Evolutionary conservation across 1,140 invertebrate species (phyloP).

Genomic region (Brachionus plicatilis): DNA sequence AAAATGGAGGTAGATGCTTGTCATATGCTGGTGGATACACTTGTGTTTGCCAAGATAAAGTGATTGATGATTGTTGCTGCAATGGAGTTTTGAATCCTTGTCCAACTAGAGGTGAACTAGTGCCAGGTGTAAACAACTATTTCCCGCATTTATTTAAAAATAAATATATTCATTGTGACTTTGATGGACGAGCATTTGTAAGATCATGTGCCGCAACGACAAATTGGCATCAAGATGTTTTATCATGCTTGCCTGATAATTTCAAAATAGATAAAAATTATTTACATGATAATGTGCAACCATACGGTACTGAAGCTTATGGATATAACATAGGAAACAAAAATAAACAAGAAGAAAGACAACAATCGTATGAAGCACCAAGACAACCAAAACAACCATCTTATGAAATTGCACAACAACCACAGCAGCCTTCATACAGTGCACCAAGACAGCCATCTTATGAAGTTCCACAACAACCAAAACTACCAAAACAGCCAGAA

Average conservation of each 20-base stretch:
- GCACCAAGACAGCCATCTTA: background rate
- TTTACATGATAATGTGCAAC: background rate
- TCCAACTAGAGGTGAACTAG: background rate
- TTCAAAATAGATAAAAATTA: background rate
- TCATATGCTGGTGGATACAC: constrained; percentile 36
- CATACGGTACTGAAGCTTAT: constrained; percentile 14
- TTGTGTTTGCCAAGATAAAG: constrained; percentile 29
- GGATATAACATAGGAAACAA: background rate
- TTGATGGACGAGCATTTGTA: constrained; percentile 37
- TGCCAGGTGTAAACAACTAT: constrained; percentile 38
- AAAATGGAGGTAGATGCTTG: constrained; percentile 39
- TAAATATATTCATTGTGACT: constrained; percentile 41
- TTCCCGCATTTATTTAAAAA: background rate
- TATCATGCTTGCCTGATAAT: constrained; percentile 30
- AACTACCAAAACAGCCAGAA: background rate
- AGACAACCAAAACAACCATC: too few species aligned
- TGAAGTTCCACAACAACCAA: too few species aligned
- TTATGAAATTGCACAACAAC: background rate
- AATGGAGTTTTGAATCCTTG: constrained; percentile 30
- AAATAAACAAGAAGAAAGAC: background rate
- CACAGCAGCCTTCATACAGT: background rate
- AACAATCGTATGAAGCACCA: background rate
- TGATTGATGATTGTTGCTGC: constrained; percentile 39
- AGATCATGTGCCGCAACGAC: constrained; percentile 14
- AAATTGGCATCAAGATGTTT: constrained; percentile 25